Base-by-base conservation (phyloP, 2,113 vertebrate species). In the Athene noctua region DNA sequence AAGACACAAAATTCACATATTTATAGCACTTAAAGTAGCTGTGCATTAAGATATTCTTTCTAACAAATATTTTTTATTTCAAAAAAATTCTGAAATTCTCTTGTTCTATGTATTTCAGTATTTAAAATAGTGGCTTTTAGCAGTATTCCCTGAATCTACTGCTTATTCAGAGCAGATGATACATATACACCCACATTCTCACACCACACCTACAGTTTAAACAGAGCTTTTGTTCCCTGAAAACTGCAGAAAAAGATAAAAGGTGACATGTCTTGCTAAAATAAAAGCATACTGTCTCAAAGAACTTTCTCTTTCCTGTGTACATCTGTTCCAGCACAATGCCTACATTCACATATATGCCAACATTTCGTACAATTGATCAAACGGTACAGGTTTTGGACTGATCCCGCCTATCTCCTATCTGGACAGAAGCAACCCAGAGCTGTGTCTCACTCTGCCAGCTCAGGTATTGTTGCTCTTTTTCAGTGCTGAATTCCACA, bases 401-500 rank as follows among this genome's bases (percentile, higher is more conserved):
- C 11, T 30, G 62, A 12, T 34, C 3, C 1, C 18, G 54, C 32
- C 4, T 8, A 5, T 2, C 32, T 38, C 54, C 32, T 11, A 19
- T 10, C 1, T 0, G 3, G 23, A 7, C 6, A 71, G 19, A 1
- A 21, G 15, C 0, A 30, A 15, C 40, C 8, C 57, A 22, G 26
- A 27, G 30, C 25, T 40, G 29, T 7, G n/a, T 70, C 42, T 19
- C 30, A 2, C n/a, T 17, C 40, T 59, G 29, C n/a, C 57, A 65
- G 27, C 23, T 21, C 23, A 77, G 49, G 11, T 15, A 22, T 25
- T 21, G 5, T 9, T 52, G 9, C 34, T 63, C 9, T 26, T 79
- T 42, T 38, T 3, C 15, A 58, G 15, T 6, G 15, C 62, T 22
- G 17, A 71, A 5, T 34, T 49, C 57, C 32, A 9, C 13, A 9